Evolutionary conservation across 2,113 vertebrate species (phyloP).

Genomic region (Cettia cetti): DNA sequence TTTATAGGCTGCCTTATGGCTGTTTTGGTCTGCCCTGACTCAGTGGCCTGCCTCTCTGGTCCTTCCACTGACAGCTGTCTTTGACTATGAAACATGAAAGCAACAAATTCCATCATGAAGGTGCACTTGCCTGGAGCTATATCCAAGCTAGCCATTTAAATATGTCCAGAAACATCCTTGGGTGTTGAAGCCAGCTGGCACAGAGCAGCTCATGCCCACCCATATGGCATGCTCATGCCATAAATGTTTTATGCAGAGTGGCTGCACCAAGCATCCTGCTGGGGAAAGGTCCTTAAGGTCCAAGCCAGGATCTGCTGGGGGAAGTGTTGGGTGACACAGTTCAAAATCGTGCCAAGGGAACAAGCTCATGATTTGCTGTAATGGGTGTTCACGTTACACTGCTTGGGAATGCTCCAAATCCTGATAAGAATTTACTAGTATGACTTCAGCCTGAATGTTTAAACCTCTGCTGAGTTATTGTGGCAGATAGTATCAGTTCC

Average conservation of each 20-base stretch:
- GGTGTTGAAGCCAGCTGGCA: not conserved
- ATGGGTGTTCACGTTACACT: not conserved
- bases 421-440: not conserved
- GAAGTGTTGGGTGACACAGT: not conserved
- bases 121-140: not conserved
- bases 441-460: not conserved
- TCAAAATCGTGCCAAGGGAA: not conserved
- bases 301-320: not conserved
- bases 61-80: not conserved
- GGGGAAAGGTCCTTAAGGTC: not conserved
- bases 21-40: not conserved
- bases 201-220: not conserved
- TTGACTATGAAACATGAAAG: not conserved
- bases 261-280: not conserved
- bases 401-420: not conserved
- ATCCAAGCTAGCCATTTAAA: not conserved
- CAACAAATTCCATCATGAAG: slow-evolving; percentile 9
- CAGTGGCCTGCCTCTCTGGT: not conserved
- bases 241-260: not conserved
- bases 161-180: not conserved
- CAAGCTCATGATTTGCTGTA: not conserved
- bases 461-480: not conserved
- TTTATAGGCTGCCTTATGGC: not conserved
- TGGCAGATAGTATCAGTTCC: not conserved
- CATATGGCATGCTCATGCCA: no score